Evolutionary conservation across 2,113 vertebrate genomes (phyloP).

Genomic region (Otolemur garnettii): DNA sequence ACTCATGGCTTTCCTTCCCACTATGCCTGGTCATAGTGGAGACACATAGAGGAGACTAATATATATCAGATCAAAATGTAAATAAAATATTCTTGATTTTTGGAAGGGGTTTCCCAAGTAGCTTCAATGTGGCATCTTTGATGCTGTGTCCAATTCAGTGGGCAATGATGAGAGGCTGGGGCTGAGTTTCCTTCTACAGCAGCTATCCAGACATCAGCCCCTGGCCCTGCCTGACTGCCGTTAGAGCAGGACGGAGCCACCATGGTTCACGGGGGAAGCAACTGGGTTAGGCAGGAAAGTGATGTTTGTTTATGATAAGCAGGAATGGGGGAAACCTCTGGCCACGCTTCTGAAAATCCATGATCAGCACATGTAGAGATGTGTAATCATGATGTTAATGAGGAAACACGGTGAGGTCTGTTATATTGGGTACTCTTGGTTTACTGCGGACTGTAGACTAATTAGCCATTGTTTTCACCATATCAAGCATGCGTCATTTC

Average conservation of each 20-base stretch:
- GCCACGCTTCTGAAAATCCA: not conserved
- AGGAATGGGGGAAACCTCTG: not conserved
- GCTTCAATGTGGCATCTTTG: not conserved
- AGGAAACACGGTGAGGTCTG: not conserved
- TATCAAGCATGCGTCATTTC: not conserved
- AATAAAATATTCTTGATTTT: not conserved
- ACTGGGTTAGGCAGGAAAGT: not conserved
- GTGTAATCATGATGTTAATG: not conserved
- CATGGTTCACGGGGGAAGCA: not conserved
- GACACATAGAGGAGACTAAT: not conserved
- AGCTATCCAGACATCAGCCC: not conserved
- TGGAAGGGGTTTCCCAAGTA: not conserved
- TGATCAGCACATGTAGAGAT: not conserved
- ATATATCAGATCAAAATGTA: not conserved
- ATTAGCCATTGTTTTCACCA: not conserved
- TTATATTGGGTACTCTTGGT: not conserved
- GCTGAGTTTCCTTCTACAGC: not conserved
- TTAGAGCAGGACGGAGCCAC: no score
- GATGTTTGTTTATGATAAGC: no score
- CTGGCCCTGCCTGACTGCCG: not conserved
- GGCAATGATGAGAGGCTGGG: not conserved
- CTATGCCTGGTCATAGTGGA: not conserved
- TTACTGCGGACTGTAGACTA: not conserved
- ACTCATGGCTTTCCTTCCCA: not conserved
- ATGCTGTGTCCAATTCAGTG: not conserved